phyloP scores from a whole-genome alignment of 2,888 invertebrate genomes.

The Linnaemya vulpina region DNA sequence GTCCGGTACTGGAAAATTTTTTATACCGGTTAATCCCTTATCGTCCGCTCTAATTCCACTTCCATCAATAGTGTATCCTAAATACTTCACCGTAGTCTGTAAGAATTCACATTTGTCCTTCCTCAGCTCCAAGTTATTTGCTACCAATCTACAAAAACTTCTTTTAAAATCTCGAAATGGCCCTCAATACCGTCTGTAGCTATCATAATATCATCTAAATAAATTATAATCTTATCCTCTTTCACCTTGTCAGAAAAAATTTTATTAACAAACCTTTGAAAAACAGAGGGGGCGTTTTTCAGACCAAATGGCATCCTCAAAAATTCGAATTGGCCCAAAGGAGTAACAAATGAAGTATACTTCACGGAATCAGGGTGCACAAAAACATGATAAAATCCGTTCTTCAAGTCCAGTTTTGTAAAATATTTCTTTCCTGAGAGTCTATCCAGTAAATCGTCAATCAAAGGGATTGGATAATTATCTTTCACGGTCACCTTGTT shows the following conservation, averaged over 20 bases:
- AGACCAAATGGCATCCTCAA: no score
- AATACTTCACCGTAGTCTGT: conserved; percentile 39
- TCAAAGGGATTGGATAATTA: not conserved
- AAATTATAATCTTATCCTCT: conserved; percentile 32
- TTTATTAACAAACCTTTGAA: conserved; percentile 5
- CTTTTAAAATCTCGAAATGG: conserved; percentile 41
- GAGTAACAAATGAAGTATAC: no score
- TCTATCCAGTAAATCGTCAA: no score
- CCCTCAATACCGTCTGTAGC: conserved; percentile 40
- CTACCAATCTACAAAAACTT: conserved; percentile 40
- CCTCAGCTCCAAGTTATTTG: conserved; percentile 51
- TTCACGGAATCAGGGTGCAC: not conserved
- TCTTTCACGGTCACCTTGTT: conserved; percentile 36
- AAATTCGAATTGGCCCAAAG: no score
- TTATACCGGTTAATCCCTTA: no score
- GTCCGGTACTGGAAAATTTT: no score
- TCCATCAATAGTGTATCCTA: no score
- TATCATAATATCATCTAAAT: conserved; percentile 68
- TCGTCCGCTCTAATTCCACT: no score
- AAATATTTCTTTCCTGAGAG: no score
- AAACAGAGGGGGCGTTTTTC: no score
- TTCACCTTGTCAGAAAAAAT: not conserved
- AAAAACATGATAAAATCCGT: not conserved
- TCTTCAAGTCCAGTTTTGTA: no score
- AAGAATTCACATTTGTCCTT: conserved; percentile 58